phyloP scores from a whole-genome alignment of 2,888 invertebrate species.

The Leptopilina syphax region DNA sequence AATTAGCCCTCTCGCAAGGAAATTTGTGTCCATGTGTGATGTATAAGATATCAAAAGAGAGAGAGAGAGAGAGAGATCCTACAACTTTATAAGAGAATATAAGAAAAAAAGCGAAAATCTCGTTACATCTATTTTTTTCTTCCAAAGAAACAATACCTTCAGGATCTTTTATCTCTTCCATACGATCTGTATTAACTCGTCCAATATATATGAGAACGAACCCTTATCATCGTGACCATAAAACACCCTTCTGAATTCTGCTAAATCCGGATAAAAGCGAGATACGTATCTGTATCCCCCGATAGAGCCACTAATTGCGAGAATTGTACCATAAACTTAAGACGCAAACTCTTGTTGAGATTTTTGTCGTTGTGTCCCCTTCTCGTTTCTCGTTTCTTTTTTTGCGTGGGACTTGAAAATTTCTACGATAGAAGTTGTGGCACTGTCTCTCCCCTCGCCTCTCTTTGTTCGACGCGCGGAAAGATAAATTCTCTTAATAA shows the following conservation, averaged over 20 bases:
- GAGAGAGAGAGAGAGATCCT: too few species aligned
- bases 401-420: slow-evolving; percentile 8
- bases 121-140: not conserved
- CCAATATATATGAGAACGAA: slow-evolving; percentile 25
- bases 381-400: not conserved
- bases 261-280: slow-evolving; percentile 30
- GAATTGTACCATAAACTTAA: slow-evolving; percentile 35
- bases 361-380: slow-evolving; percentile 11
- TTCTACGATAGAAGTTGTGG: slow-evolving; percentile 45
- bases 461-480: slow-evolving; percentile 63
- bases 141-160: slow-evolving; percentile 13
- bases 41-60: too few species aligned
- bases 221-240: slow-evolving; percentile 35
- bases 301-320: slow-evolving; percentile 41
- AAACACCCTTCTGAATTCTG: slow-evolving; percentile 9
- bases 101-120: too few species aligned
- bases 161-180: slow-evolving; percentile 24
- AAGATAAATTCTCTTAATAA: slow-evolving; percentile 72
- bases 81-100: too few species aligned
- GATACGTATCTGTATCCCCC: slow-evolving; percentile 31
- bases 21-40: too few species aligned
- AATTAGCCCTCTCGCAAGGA: too few species aligned
- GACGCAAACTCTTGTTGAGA: slow-evolving; percentile 13
- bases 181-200: slow-evolving; percentile 33
- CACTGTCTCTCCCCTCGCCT: slow-evolving; percentile 58